Conservation (phyloP, 1,140 invertebrate species). For the Drosophila sp. region DNA sequence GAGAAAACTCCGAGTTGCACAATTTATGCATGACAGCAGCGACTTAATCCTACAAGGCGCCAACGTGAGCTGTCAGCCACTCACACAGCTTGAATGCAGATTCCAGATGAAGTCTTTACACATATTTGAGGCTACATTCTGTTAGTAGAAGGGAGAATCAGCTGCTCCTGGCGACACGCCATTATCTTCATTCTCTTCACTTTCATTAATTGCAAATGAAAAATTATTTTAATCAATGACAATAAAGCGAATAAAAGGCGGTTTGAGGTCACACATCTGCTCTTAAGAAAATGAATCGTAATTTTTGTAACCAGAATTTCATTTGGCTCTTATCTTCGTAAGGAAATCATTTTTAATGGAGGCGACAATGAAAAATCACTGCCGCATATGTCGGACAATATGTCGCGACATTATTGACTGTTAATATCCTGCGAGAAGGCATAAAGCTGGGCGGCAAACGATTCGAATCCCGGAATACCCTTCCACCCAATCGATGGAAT, state of each 20-base stretch:
- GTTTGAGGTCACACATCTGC: slow-evolving; percentile 7
- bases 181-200: slow-evolving; percentile 7
- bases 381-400: slow-evolving; percentile 69
- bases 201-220: slow-evolving; percentile 26
- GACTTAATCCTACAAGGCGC: slow-evolving; percentile 67
- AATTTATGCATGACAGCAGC: slow-evolving; percentile 73
- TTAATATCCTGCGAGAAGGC: slow-evolving; percentile 55
- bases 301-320: slow-evolving; percentile 42
- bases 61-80: slow-evolving; percentile 60
- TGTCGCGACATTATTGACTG: slow-evolving; percentile 75
- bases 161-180: neutral
- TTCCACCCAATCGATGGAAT: neutral
- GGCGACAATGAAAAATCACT: slow-evolving; percentile 65
- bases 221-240: slow-evolving; percentile 24
- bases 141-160: slow-evolving; percentile 1
- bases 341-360: slow-evolving; percentile 42
- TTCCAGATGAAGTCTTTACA: slow-evolving; percentile 3
- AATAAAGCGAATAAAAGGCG: slow-evolving; percentile 14
- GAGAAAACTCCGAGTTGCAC: slow-evolving; percentile 47
- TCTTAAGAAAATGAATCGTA: slow-evolving; percentile 40
- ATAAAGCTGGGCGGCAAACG: neutral
- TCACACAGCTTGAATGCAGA: slow-evolving; percentile 16
- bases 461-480: neutral
- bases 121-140: neutral
- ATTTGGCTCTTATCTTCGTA: slow-evolving; percentile 17